A percentile compares a stretch with the other conserved stretches of the same genome.
Evolutionary conservation across 2,113 vertebrate genomes (phyloP).

Genomic region (Salvelinus alpinus): DNA sequence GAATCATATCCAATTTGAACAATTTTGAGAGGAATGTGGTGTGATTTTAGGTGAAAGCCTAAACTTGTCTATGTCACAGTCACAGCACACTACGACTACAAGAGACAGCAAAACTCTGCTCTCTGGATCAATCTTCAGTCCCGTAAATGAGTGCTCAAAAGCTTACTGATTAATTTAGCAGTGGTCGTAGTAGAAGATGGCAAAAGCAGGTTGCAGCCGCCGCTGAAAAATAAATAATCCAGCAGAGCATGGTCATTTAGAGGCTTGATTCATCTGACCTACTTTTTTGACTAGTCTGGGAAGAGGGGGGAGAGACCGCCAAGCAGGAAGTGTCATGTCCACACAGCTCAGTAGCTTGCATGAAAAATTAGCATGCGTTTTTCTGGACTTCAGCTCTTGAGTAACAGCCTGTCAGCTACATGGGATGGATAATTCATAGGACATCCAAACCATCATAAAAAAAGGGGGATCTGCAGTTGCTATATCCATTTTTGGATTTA

Average conservation of each 20-base stretch:
- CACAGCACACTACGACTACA: background rate
- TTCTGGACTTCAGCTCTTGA: constrained; percentile 9
- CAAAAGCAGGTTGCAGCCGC: constrained; percentile 31
- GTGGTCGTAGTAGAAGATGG: constrained; percentile 14
- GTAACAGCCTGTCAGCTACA: constrained; percentile 1
- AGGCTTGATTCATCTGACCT: constrained; percentile 73
- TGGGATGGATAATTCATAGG: constrained; percentile 32
- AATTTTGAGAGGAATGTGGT: background rate
- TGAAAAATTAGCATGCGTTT: constrained; percentile 37
- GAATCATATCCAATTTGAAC: background rate
- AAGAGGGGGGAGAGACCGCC: constrained; percentile 50
- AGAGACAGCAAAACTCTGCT: background rate
- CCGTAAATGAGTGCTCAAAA: background rate
- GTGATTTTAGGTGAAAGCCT: too few species aligned
- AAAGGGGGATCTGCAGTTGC: too few species aligned
- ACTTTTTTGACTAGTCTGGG: constrained; percentile 63
- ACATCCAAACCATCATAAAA: too few species aligned
- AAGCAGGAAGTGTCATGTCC: constrained; percentile 45
- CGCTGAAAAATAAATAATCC: constrained; percentile 7
- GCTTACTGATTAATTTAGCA: constrained; percentile 2
- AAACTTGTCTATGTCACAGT: too few species aligned
- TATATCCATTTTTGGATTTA: background rate
- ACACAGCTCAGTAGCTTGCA: constrained; percentile 29
- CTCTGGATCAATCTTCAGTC: background rate
- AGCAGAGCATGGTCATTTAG: constrained; percentile 43